A percentile compares a stretch with the other conserved stretches of the same genome.
phyloP scores from a whole-genome alignment of 2,113 vertebrate genomes.

The Anser brachyrhynchus region DNA sequence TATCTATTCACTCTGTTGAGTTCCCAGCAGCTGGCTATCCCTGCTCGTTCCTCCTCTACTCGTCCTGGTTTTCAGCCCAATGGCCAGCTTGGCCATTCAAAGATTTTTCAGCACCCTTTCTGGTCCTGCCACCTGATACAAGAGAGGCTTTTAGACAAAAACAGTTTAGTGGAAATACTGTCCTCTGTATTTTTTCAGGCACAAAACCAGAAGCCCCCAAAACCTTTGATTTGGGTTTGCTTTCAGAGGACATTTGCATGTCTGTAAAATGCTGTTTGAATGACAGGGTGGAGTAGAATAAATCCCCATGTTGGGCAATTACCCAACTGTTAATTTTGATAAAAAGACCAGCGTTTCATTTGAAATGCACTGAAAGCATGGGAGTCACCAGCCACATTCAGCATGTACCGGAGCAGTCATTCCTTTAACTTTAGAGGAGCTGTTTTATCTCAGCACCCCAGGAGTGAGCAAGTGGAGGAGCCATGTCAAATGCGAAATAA shows the following conservation, averaged over 20 bases:
- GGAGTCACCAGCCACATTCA: background rate
- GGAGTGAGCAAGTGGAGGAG: background rate
- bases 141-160: background rate
- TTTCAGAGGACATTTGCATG: background rate
- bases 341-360: background rate
- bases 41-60: background rate
- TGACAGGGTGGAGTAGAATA: background rate
- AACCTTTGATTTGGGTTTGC: background rate
- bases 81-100: background rate
- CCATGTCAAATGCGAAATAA: conserved; percentile 49
- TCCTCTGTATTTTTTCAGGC: background rate
- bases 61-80: background rate
- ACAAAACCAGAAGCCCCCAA: background rate
- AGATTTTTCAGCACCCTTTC: background rate
- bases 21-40: background rate
- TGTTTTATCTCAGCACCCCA: conserved; percentile 41
- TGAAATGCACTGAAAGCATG: background rate
- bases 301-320: background rate
- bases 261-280: background rate
- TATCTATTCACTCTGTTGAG: background rate
- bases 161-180: background rate
- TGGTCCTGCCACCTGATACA: background rate
- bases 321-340: background rate
- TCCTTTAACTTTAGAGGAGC: conserved; percentile 21
- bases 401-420: fast-evolving